phyloP scores from a whole-genome alignment of 2,888 invertebrate species.

The Cephus pygmeus region DNA sequence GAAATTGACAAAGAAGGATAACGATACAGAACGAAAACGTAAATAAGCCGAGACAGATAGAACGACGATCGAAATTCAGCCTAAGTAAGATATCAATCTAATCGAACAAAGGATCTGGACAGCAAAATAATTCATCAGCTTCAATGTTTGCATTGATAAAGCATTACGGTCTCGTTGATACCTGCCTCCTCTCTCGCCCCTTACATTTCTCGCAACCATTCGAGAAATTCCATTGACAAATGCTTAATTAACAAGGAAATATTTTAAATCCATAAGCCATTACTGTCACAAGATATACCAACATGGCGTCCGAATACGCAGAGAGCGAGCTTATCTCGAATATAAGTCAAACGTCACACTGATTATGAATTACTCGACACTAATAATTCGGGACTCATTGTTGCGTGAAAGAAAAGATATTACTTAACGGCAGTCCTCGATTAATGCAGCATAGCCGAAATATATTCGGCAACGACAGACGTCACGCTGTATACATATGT shows the following conservation, averaged over 20 bases:
- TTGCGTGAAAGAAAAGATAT: background rate
- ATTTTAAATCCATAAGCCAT: background rate
- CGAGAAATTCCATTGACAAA: background rate
- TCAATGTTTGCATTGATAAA: background rate
- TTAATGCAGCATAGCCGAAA: background rate
- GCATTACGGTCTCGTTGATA: background rate
- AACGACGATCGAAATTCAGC: background rate
- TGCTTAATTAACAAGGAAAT: background rate
- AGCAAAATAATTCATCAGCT: background rate
- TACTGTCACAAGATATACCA: background rate
- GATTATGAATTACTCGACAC: background rate
- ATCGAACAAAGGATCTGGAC: background rate
- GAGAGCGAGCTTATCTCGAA: background rate
- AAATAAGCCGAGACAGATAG: background rate
- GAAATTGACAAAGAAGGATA: background rate
- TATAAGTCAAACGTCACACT: background rate
- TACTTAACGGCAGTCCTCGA: background rate
- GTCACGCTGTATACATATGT: background rate
- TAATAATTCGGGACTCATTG: background rate
- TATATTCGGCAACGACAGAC: background rate
- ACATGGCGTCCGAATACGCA: background rate
- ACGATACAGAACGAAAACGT: background rate
- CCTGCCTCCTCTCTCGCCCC: background rate
- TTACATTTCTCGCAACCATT: background rate
- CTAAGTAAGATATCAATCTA: background rate